Evolutionary conservation across 1,140 invertebrate species (phyloP).

Genomic region (Drosophila serrata): DNA sequence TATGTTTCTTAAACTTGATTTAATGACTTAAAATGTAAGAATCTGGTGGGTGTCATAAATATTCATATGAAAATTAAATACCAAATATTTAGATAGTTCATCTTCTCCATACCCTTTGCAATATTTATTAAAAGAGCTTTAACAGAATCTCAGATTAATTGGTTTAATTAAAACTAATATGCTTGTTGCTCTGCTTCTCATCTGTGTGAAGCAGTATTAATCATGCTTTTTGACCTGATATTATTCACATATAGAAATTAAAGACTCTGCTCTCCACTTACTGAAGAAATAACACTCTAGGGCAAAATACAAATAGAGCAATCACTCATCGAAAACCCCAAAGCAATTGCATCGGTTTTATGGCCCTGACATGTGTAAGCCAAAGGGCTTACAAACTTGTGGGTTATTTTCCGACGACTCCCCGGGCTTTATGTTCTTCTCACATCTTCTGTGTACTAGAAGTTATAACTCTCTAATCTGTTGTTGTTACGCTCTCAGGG

Average conservation of each 20-base stretch:
- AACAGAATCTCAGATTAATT: constrained; percentile 5
- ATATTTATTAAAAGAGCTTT: not conserved
- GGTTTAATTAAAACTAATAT: constrained; percentile 8
- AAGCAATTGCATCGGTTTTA: constrained; percentile 30
- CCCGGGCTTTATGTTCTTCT: constrained; percentile 19
- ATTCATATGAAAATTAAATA: too few relatives aligned
- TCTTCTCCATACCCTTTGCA: not conserved
- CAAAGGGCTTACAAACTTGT: constrained; percentile 35
- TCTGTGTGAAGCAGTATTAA: too few relatives aligned
- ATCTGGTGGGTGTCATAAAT: too few relatives aligned
- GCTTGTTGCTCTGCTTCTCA: too few relatives aligned
- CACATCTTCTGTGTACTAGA: constrained; percentile 43
- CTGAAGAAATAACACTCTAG: not conserved
- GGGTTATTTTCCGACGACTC: constrained; percentile 4
- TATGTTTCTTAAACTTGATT: too few relatives aligned
- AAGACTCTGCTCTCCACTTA: too few relatives aligned
- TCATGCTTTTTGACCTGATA: too few relatives aligned
- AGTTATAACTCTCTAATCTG: constrained; percentile 47
- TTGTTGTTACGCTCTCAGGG: constrained; percentile 29
- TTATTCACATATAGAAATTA: not conserved
- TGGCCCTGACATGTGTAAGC: constrained; percentile 45
- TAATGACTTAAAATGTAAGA: too few relatives aligned
- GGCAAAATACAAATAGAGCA: constrained; percentile 11
- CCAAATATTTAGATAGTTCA: too few relatives aligned
- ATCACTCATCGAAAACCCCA: constrained; percentile 9